Base-by-base conservation (phyloP, 2,888 invertebrate species). In the Drosophila anceps region DNA sequence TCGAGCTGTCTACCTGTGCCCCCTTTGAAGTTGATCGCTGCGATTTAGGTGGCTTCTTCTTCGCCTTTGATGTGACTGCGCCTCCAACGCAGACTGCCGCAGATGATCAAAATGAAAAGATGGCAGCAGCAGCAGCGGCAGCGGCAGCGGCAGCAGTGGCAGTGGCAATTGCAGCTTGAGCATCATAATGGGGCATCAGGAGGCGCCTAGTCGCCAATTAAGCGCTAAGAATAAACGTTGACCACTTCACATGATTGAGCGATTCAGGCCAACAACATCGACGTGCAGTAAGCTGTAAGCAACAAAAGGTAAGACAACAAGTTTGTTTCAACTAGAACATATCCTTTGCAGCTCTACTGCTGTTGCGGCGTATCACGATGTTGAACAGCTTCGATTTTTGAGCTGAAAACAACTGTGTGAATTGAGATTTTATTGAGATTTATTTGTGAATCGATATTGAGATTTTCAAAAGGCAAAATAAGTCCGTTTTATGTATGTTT, bases 161-260 rank as follows among this genome's bases (percentile, higher is more conserved):
- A n/a, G 54, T 8, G 10, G 35, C 37, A 53, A 35, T 15, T 39
- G 54, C 63, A 39, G 39, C 72, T 46, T 39, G 64, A 48, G 61
- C 69, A 77, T 81, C 74, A 63, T 74, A 81, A 83, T 86, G 78
- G 70, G 46, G 54, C 76, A 83, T 79, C 70, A 74, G 67, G 51
- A 83, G 88, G 83, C 88, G 88, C 83, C 87, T 84, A 58, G 69
- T 82, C 58, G 73, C 81, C 88, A 84, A 84, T 84, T 84, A 87
- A 73, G 62, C 39, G 61, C 73, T 58, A 73, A 80, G 80, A 76
- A 80, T 80, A 76, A 69, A 67, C 58, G 71, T 81, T 84, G 85
- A 86, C 86, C 88, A 84, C 87, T 86, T 84, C 80, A 87, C 82
- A 82, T 88, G 89, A 85, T 80, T 88, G 89, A 85, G 74, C 82